Conservation (phyloP, 2,888 invertebrate genomes). For the Colletes collaris region DNA sequence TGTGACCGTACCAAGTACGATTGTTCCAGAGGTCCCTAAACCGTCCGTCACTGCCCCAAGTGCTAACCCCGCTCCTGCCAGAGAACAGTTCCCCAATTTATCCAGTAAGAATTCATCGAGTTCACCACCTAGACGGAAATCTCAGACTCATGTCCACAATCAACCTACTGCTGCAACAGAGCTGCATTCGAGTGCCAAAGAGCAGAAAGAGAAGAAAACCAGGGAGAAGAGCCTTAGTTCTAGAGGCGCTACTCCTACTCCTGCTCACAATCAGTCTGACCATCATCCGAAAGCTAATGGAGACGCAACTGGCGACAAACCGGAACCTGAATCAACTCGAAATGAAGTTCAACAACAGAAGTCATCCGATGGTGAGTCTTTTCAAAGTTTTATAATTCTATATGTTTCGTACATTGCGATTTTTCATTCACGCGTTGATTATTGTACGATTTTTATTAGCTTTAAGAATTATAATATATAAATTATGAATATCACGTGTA, state of each 20-base stretch:
- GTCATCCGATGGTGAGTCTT: conserved; percentile 74
- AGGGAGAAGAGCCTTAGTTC: conserved; percentile 73
- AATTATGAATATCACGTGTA: too few relatives aligned
- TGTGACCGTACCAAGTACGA: conserved; percentile 52
- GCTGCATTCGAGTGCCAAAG: conserved; percentile 67
- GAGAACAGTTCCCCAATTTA: conserved; percentile 68
- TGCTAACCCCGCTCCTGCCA: conserved; percentile 67
- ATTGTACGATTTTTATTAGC: neutral
- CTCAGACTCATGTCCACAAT: conserved; percentile 62
- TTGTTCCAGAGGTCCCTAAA: conserved; percentile 62
- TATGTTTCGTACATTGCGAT: neutral
- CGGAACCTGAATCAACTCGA: conserved; percentile 69
- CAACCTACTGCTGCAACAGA: conserved; percentile 53
- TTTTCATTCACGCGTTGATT: neutral
- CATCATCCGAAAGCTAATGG: conserved; percentile 75
- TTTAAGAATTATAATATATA: neutral
- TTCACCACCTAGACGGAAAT: conserved; percentile 77
- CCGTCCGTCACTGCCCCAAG: conserved; percentile 64
- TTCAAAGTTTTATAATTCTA: neutral
- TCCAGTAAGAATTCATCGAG: conserved; percentile 68
- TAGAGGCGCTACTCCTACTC: conserved; percentile 71
- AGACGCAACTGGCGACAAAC: conserved; percentile 73
- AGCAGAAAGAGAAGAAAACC: conserved; percentile 72
- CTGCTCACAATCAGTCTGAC: conserved; percentile 67
- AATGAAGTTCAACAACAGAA: conserved; percentile 72